Evolutionary conservation across 2,888 invertebrate genomes (phyloP).

Genomic region (Epistrophella euchroma): DNA sequence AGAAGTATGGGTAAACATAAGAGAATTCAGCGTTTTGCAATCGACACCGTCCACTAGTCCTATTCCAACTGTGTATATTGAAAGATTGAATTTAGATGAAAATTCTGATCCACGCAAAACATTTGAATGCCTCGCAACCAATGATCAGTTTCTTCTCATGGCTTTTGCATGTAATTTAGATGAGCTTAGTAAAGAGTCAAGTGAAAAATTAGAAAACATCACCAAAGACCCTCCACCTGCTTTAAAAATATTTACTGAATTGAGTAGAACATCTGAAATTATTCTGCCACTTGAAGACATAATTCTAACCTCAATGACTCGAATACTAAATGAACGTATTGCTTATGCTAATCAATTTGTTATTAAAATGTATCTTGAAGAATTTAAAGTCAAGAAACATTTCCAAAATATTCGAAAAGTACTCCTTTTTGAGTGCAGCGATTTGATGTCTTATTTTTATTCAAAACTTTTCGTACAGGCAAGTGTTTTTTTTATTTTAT

Average conservation of each 20-base stretch:
- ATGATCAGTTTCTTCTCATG: slow-evolving; percentile 79
- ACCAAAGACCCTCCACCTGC: slow-evolving; percentile 41
- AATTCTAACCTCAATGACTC: slow-evolving; percentile 82
- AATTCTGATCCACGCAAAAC: slow-evolving; percentile 34
- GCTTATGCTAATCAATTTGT: slow-evolving; percentile 84
- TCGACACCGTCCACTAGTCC: slow-evolving; percentile 20
- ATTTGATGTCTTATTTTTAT: slow-evolving; percentile 85
- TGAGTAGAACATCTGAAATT: slow-evolving; percentile 49
- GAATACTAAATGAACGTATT: slow-evolving; percentile 83
- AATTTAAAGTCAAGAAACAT: slow-evolving; percentile 84
- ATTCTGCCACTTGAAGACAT: slow-evolving; percentile 83
- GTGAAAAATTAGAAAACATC: slow-evolving; percentile 56
- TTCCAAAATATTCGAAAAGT: slow-evolving; percentile 84
- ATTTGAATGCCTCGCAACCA: slow-evolving; percentile 77
- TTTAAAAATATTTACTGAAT: slow-evolving; percentile 75
- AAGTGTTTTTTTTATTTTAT: slow-evolving; percentile 35
- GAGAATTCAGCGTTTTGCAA: slow-evolving; percentile 53
- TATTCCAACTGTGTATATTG: slow-evolving; percentile 8
- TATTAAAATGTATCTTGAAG: slow-evolving; percentile 84
- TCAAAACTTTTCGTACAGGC: slow-evolving; percentile 84
- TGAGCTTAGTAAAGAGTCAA: slow-evolving; percentile 51
- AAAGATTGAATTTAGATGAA: slow-evolving; percentile 40
- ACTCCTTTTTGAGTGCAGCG: slow-evolving; percentile 85
- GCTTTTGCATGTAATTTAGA: slow-evolving; percentile 78
- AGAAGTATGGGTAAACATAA: slow-evolving; percentile 76